Percentiles rank a stretch among this genome's conserved stretches.
Conservation (phyloP, 2,113 vertebrate species). For the Haemorhous mexicanus region DNA sequence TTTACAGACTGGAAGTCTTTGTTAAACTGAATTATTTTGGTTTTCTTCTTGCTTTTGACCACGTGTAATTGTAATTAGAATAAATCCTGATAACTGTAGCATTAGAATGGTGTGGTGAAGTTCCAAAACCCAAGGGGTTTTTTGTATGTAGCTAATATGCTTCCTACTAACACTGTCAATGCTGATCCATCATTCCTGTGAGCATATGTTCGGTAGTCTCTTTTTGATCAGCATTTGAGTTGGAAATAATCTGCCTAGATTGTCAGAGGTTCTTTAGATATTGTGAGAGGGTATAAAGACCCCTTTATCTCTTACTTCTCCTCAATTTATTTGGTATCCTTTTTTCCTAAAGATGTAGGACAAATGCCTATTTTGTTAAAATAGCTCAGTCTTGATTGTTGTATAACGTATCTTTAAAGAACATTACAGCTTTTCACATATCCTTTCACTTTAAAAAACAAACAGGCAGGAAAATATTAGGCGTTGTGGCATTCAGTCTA, state of each 20-base stretch:
- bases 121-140: neutral
- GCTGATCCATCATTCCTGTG: neutral
- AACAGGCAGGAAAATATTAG: neutral
- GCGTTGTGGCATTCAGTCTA: neutral
- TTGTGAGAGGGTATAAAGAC: neutral
- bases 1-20: neutral
- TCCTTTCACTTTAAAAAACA: neutral
- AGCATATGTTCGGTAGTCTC: neutral
- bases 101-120: neutral
- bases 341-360: neutral
- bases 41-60: neutral
- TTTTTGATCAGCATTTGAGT: slow-evolving; percentile 8
- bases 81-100: neutral
- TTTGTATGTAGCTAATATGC: neutral
- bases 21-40: neutral
- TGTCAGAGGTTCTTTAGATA: neutral
- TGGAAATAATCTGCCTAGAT: neutral
- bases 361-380: neutral
- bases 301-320: neutral
- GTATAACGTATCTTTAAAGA: neutral
- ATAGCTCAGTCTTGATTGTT: neutral
- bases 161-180: neutral
- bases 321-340: neutral
- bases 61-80: neutral
- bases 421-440: neutral